Percentiles rank a stretch among this genome's conserved stretches.
These are phyloP conservation scores for Synanthedon vespiformis DNA, from an alignment of 2,888 invertebrate species.

Conservation along the genomic window DNA sequence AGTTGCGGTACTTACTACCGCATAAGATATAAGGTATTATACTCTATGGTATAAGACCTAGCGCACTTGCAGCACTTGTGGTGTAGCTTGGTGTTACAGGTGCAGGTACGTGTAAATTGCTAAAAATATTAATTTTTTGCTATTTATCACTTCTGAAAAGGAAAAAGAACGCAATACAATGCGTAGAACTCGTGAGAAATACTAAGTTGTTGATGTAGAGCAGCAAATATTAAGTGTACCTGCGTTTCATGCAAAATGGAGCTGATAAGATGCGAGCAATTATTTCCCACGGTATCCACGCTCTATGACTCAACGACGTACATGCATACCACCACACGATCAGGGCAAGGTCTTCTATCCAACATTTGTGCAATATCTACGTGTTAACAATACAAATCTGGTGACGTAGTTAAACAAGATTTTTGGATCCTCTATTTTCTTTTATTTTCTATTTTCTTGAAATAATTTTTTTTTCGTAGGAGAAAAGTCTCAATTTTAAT, in stretches of 20 bases:
- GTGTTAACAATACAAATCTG: conserved; percentile 40
- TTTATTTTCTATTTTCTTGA: no score
- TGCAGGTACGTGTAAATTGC: no score
- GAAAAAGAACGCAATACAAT: background rate
- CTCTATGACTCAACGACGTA: conserved; percentile 33
- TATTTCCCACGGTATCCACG: conserved; percentile 38
- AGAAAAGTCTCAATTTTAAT: no score
- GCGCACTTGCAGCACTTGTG: no score
- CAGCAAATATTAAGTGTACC: background rate
- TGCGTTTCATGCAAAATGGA: conserved; percentile 14
- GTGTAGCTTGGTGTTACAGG: no score
- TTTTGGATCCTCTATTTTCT: no score
- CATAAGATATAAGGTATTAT: no score
- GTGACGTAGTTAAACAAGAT: no score
- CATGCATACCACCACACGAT: conserved; percentile 14
- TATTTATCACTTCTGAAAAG: background rate
- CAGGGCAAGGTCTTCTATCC: conserved; percentile 37
- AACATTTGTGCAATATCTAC: conserved; percentile 35
- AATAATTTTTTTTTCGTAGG: no score
- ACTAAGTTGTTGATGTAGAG: background rate
- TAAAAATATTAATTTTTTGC: no score
- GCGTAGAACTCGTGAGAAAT: background rate
- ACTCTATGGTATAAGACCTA: no score
- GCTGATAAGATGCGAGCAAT: conserved; percentile 21
- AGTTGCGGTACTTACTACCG: no score